Evolutionary conservation across 2,797 vertebrate species (phyloP).

Genomic region (Salmo trutta): DNA sequence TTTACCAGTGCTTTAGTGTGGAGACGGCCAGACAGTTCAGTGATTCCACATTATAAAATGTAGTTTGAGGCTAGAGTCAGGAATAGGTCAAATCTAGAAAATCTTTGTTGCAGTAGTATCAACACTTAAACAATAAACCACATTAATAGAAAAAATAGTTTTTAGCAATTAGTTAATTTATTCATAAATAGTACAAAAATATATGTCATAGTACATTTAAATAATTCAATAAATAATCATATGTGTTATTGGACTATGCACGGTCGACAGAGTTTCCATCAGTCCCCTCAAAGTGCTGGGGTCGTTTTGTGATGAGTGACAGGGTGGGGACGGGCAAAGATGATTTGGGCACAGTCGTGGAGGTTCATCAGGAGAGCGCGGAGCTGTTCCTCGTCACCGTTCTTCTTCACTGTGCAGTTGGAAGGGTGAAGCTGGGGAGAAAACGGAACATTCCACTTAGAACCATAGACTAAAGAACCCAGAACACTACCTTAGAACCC

Average conservation of each 20-base stretch:
- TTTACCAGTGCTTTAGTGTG: background rate
- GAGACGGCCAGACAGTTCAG: background rate
- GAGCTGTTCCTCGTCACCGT: background rate
- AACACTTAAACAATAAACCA: background rate
- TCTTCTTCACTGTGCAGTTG: background rate
- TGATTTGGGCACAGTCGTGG: background rate
- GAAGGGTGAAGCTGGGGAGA: background rate
- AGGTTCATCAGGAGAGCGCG: background rate
- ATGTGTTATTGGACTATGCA: background rate
- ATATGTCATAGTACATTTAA: background rate
- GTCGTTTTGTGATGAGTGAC: background rate
- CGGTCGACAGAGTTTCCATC: background rate
- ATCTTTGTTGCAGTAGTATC: background rate
- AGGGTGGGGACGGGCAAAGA: background rate
- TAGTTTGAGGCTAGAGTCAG: background rate
- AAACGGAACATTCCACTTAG: background rate
- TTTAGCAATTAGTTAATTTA: background rate
- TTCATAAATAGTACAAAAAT: conserved; percentile 6
- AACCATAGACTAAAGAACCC: background rate
- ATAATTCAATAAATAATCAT: background rate
- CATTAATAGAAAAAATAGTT: background rate
- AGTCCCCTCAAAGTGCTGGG: background rate
- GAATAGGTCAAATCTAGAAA: background rate
- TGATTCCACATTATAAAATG: background rate
- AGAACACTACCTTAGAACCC: background rate